These are phyloP conservation scores for Tetranychus urticae DNA, from an alignment of 1,140 invertebrate genomes.

Conservation along the genomic window DNA sequence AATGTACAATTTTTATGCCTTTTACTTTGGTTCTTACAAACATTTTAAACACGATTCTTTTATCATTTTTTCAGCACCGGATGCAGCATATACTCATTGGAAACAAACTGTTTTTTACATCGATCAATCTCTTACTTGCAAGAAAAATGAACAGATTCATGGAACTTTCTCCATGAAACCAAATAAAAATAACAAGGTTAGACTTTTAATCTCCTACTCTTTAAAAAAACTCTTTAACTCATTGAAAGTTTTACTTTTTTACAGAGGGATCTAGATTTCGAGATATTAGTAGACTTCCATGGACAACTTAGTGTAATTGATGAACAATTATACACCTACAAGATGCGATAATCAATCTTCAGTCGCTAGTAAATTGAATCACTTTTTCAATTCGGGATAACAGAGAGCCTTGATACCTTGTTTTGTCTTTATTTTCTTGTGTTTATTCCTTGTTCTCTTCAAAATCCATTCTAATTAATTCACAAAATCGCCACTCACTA, in stretches of 20 bases:
- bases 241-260: constrained; percentile 10
- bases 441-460: too few relatives aligned
- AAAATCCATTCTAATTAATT: too few relatives aligned
- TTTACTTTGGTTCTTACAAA: not conserved
- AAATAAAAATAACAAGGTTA: constrained; percentile 68
- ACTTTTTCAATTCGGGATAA: too few relatives aligned
- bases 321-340: constrained; percentile 64
- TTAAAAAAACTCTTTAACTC: not conserved
- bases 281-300: constrained; percentile 74
- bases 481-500: too few relatives aligned
- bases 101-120: constrained; percentile 99
- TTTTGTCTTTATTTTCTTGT: too few relatives aligned
- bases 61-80: constrained; percentile 37
- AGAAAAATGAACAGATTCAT: constrained; percentile 56
- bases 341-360: constrained; percentile 59
- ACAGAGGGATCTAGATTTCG: constrained; percentile 79
- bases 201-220: not conserved
- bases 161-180: constrained; percentile 81
- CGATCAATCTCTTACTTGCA: constrained; percentile 57
- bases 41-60: not conserved
- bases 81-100: constrained; percentile 94
- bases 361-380: too few relatives aligned
- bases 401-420: too few relatives aligned
- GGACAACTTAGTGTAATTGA: constrained; percentile 73
- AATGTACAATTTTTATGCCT: not conserved